Conservation (phyloP, 2,888 invertebrate species). For the Helicoverpa assulta region DNA sequence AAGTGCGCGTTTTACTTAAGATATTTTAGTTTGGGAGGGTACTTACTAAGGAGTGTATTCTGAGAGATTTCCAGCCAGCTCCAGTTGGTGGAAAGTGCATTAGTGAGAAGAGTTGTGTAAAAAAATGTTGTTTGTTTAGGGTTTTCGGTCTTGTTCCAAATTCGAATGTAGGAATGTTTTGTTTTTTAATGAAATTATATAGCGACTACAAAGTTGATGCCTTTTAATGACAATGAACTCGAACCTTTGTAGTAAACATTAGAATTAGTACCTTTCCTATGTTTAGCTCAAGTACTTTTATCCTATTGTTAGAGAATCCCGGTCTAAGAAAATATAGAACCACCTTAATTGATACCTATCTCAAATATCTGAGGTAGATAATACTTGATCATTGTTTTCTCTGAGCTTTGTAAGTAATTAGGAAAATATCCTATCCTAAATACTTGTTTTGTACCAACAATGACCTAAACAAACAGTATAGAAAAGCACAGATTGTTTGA, state of each 20-base stretch:
- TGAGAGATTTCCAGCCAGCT: slow-evolving; percentile 32
- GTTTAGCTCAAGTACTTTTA: not conserved
- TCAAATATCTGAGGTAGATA: not conserved
- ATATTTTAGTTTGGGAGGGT: slow-evolving; percentile 43
- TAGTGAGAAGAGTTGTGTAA: slow-evolving; percentile 4
- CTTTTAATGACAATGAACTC: too few species aligned
- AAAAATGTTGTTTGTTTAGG: not conserved
- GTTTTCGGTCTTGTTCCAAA: too few species aligned
- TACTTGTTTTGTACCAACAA: slow-evolving; percentile 25
- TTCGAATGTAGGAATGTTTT: too few species aligned
- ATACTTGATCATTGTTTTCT: not conserved
- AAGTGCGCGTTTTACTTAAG: slow-evolving; percentile 59
- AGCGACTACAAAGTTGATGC: too few species aligned
- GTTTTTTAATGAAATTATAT: too few species aligned
- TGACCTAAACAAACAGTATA: slow-evolving; percentile 16
- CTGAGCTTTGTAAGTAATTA: not conserved
- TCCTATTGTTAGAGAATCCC: not conserved
- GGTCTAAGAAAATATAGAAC: not conserved
- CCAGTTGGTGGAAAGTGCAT: slow-evolving; percentile 24
- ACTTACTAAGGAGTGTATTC: slow-evolving; percentile 32
- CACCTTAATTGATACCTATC: not conserved
- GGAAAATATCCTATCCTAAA: slow-evolving; percentile 14
- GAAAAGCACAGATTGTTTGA: slow-evolving; percentile 19
- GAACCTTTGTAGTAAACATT: too few species aligned
- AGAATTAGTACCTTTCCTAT: too few species aligned